These are phyloP conservation scores for Camponotus floridanus DNA, from an alignment of 1,140 invertebrate species.

Conservation along the genomic window DNA sequence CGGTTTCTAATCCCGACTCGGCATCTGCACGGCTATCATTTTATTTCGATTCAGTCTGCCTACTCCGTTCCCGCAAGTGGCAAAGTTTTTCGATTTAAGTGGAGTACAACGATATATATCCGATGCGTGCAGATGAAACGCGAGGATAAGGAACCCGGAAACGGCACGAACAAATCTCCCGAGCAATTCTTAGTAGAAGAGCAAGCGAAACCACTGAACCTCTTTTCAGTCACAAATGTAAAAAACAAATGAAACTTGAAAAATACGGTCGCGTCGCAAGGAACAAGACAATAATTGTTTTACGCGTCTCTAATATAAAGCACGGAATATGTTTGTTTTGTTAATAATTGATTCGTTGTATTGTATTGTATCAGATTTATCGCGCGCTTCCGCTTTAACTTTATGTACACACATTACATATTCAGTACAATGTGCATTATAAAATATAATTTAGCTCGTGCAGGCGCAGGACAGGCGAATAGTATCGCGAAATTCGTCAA, in stretches of 20 bases:
- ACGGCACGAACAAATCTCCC: conserved; percentile 31
- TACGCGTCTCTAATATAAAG: background rate
- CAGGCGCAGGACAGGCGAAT: background rate
- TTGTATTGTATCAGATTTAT: background rate
- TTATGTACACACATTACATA: background rate
- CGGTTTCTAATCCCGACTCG: conserved; percentile 65
- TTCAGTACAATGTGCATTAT: background rate
- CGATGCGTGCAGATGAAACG: conserved; percentile 28
- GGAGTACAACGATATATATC: conserved; percentile 59
- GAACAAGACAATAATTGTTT: conserved; percentile 8
- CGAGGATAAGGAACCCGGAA: conserved; percentile 58
- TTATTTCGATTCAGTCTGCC: conserved; percentile 69
- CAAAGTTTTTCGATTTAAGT: conserved; percentile 81
- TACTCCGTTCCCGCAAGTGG: conserved; percentile 64
- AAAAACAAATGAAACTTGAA: background rate
- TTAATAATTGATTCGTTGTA: conserved; percentile 42
- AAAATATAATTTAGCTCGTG: background rate
- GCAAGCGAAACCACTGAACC: background rate
- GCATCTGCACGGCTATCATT: conserved; percentile 65
- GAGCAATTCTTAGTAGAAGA: background rate
- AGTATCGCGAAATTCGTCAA: conserved; percentile 48
- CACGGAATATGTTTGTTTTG: conserved; percentile 7
- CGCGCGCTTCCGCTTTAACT: background rate
- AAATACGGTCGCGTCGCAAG: background rate
- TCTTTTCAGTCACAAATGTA: background rate